Percentiles rank a stretch among this genome's conserved stretches.
phyloP scores from a whole-genome alignment of 2,888 invertebrate genomes.

The Coleophora flavipennella region DNA sequence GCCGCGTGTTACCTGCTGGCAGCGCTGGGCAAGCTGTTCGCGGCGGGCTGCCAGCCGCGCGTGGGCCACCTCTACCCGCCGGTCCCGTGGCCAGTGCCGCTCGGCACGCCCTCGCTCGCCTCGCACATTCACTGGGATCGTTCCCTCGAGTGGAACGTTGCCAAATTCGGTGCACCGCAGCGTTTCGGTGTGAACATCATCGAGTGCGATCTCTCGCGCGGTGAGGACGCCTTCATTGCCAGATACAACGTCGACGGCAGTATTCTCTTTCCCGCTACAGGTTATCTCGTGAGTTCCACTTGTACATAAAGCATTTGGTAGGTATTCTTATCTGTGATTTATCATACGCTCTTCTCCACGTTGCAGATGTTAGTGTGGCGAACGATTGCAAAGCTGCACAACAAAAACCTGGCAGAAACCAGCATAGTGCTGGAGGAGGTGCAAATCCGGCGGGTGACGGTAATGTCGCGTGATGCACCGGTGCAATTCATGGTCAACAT shows the following conservation, averaged over 20 bases:
- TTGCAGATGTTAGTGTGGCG: slow-evolving; percentile 85
- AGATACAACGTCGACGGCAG: slow-evolving; percentile 96
- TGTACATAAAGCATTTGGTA: background rate
- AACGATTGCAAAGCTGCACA: slow-evolving; percentile 85
- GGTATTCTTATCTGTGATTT: background rate
- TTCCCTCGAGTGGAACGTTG: slow-evolving; percentile 87
- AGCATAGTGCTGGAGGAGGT: slow-evolving; percentile 92
- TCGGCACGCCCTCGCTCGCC: slow-evolving; percentile 92
- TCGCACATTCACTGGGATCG: slow-evolving; percentile 95
- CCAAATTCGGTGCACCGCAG: slow-evolving; percentile 75
- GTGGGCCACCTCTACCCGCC: slow-evolving; percentile 82
- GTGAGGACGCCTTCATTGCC: slow-evolving; percentile 80
- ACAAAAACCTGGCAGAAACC: slow-evolving; percentile 81
- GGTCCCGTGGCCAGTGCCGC: slow-evolving; percentile 87
- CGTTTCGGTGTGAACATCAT: slow-evolving; percentile 84
- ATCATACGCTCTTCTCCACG: background rate
- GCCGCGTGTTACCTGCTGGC: slow-evolving; percentile 82
- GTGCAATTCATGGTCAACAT: slow-evolving; percentile 88
- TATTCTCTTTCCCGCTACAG: slow-evolving; percentile 95
- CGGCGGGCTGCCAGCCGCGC: slow-evolving; percentile 82
- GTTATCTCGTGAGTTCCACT: slow-evolving; percentile 78
- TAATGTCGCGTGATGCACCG: slow-evolving; percentile 86
- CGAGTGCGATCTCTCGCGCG: slow-evolving; percentile 82
- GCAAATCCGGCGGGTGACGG: slow-evolving; percentile 93
- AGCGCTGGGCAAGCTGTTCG: slow-evolving; percentile 80